A percentile compares a stretch with the other conserved stretches of the same genome.
Evolutionary conservation across 1,140 invertebrate genomes (phyloP).

Genomic region (Sarcophaga peregrina): DNA sequence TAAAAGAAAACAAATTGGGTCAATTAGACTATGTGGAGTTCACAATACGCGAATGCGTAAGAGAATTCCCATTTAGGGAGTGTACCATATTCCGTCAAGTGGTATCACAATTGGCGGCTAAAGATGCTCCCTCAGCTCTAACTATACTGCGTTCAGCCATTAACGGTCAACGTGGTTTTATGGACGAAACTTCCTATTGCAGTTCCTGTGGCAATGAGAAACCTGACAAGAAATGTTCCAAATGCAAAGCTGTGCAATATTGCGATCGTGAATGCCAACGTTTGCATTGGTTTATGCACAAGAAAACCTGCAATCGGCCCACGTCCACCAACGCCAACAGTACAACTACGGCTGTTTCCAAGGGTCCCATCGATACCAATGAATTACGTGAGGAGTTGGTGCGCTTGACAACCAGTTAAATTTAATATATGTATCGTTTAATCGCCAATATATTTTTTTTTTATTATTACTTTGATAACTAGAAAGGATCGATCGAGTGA

Average conservation of each 20-base stretch:
- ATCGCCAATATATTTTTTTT: background rate
- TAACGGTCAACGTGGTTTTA: slow-evolving; percentile 86
- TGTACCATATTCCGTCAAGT: slow-evolving; percentile 88
- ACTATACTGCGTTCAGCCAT: slow-evolving; percentile 85
- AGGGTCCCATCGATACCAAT: slow-evolving; percentile 53
- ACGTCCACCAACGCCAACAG: slow-evolving; percentile 55
- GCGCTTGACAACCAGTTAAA: slow-evolving; percentile 52
- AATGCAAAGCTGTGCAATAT: slow-evolving; percentile 93
- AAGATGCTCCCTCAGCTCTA: slow-evolving; percentile 76
- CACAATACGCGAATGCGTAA: slow-evolving; percentile 84
- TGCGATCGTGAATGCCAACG: slow-evolving; percentile 95
- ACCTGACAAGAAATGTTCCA: slow-evolving; percentile 92
- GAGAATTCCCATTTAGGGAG: slow-evolving; percentile 89
- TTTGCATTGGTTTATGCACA: slow-evolving; percentile 96
- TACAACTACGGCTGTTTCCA: slow-evolving; percentile 44
- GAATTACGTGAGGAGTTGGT: slow-evolving; percentile 59
- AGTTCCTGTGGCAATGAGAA: slow-evolving; percentile 90
- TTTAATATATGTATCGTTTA: background rate
- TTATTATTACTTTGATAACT: background rate
- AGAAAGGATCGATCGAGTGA: background rate
- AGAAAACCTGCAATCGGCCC: slow-evolving; percentile 81
- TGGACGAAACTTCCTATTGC: slow-evolving; percentile 80
- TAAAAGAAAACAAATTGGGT: slow-evolving; percentile 81
- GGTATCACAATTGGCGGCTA: slow-evolving; percentile 78
- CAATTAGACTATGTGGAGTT: slow-evolving; percentile 84